phyloP scores from a whole-genome alignment of 2,113 vertebrate species.

The Pristiophorus japonicus region DNA sequence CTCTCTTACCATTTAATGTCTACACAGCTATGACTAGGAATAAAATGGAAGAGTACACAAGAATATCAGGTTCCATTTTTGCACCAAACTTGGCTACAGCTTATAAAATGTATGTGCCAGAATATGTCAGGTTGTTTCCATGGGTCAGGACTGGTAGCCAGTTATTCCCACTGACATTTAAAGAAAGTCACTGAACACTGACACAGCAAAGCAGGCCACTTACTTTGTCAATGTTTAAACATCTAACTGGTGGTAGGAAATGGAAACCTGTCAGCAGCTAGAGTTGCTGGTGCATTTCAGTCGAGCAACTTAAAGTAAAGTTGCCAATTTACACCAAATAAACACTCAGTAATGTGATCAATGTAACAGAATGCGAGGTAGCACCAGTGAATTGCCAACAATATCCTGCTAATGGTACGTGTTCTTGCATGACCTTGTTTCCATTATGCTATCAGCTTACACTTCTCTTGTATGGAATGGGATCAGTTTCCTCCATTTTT shows the following conservation, averaged over 20 bases:
- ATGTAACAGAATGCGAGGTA: background rate
- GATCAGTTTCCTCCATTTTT: background rate
- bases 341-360: no score
- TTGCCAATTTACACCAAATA: no score
- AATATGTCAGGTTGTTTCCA: background rate
- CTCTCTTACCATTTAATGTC: background rate
- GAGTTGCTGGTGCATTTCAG: background rate
- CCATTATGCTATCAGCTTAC: background rate
- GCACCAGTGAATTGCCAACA: background rate
- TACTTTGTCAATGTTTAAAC: background rate
- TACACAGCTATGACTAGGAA: background rate
- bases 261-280: background rate
- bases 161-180: slow-evolving; percentile 27
- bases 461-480: background rate
- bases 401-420: background rate
- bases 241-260: background rate
- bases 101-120: background rate
- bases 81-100: background rate
- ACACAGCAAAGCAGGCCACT: background rate
- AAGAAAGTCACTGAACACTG: background rate
- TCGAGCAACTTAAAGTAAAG: background rate
- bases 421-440: background rate
- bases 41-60: background rate
- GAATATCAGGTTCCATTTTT: background rate
- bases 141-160: background rate